A percentile compares a stretch with the other conserved stretches of the same genome.
phyloP scores from a whole-genome alignment of 2,113 vertebrate species.

The Motacilla alba region DNA sequence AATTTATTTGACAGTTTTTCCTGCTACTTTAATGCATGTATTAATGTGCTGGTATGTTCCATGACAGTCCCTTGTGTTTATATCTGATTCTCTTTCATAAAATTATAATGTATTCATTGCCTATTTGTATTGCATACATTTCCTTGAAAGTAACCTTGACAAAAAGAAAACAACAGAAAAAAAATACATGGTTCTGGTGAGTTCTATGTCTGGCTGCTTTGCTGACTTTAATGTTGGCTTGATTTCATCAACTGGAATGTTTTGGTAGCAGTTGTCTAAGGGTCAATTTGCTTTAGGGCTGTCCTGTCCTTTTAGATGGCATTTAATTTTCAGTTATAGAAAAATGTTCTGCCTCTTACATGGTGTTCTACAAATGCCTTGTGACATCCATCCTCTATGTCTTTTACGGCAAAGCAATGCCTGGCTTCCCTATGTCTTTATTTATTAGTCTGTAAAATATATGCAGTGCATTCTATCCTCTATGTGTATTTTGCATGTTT shows the following conservation, averaged over 20 bases:
- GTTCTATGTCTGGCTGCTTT: background rate
- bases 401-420: background rate
- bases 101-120: background rate
- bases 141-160: background rate
- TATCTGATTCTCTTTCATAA: background rate
- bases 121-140: background rate
- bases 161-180: background rate
- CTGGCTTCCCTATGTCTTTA: background rate
- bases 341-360: background rate
- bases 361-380: background rate
- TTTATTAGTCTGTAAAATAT: background rate
- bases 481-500: background rate
- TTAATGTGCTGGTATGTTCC: background rate
- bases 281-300: slow-evolving; percentile 3
- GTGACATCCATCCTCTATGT: background rate
- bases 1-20: background rate
- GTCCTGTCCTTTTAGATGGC: slow-evolving; percentile 19
- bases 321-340: slow-evolving; percentile 3
- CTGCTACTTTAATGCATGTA: background rate
- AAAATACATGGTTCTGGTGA: background rate
- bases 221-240: background rate
- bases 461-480: background rate
- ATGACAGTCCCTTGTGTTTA: background rate
- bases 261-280: background rate
- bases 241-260: background rate